Evolutionary conservation across 2,888 invertebrate genomes (phyloP), one percentile per base, ranked within the genome.

Genomic region (Thyatira batis): DNA sequence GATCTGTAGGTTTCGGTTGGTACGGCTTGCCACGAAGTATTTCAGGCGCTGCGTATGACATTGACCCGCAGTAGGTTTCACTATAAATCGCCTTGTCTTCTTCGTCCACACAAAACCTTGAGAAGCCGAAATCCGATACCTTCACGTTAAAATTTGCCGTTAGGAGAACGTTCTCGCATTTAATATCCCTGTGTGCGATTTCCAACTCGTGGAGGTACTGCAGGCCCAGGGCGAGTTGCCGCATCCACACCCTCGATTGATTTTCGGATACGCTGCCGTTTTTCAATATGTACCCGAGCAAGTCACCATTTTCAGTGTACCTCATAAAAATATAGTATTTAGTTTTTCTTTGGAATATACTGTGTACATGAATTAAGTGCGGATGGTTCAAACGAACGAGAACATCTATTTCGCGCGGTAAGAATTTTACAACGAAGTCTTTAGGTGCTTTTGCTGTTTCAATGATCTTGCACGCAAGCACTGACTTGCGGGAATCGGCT

Each of bases 21-120:
- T 96, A 96, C 0, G 95, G 95, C 60, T 93, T 93, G 1, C 96
- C 96, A 57, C 94, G 93, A 5, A 97, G 88, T 52, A 98, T 95
- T 86, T 98, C 97, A 0, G 97, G 97, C 0, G 97, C 96, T 0
- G 96, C 97, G 78, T 98, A 98, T 0, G 97, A 96, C 71, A 97
- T 93, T 8, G 97, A 97, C 4, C 97, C 97, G 75, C 97, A 97
- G 74, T 95, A 97, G 0, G 97, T 97, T 65, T 95, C 94, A 68
- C 97, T 96, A 45, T 94, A 77, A 20, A 94, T 73, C 8, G 86
- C 81, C 54, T 83, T 72, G 25, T 85, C 83, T 10, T 78, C 71
- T 0, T 85, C 82, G 57, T 92, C 85, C 5, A 92, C 68, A 53
- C 88, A 87, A 49, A 84, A 78, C 39, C 92, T 92, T 0, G 96